Evolutionary conservation across 2,797 vertebrate genomes (phyloP).

Genomic region (Rhyacichthys aspro): DNA sequence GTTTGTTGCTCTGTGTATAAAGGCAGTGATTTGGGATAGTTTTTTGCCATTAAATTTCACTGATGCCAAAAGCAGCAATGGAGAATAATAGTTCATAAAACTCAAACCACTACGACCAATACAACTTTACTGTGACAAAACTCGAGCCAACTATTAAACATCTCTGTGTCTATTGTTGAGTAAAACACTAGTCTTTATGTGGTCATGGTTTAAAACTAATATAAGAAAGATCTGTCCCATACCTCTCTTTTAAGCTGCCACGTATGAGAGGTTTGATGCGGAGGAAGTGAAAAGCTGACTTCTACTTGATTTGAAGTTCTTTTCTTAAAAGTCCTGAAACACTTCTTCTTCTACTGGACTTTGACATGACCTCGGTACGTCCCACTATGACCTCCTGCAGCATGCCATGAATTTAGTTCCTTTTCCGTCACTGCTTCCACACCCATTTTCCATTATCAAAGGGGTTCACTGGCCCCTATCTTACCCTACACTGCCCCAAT

Average conservation of each 20-base stretch:
- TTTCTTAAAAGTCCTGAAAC: not conserved
- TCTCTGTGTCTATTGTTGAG: too few species aligned
- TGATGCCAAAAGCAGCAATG: too few species aligned
- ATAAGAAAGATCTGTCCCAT: too few species aligned
- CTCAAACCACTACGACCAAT: too few species aligned
- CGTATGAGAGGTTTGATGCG: slow-evolving; percentile 20
- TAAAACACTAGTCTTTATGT: too few species aligned
- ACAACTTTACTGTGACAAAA: too few species aligned
- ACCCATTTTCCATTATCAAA: slow-evolving; percentile 33
- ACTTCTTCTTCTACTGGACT: not conserved
- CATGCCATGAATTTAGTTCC: slow-evolving; percentile 27
- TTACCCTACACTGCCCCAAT: slow-evolving; percentile 11
- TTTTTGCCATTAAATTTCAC: too few species aligned
- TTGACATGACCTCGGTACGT: slow-evolving; percentile 8
- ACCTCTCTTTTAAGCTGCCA: slow-evolving; percentile 22
- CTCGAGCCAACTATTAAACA: too few species aligned
- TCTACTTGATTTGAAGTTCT: not conserved
- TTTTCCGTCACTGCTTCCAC: not conserved
- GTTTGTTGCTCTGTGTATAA: slow-evolving; percentile 36
- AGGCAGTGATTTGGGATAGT: too few species aligned
- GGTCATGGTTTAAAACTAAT: too few species aligned
- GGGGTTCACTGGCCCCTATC: slow-evolving; percentile 19
- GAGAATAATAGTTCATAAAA: too few species aligned
- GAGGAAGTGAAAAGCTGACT: not conserved
- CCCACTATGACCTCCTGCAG: slow-evolving; percentile 9